These are phyloP conservation scores for Eupithecia pulchellata DNA, from an alignment of 2,888 invertebrate species.

Conservation along the genomic window DNA sequence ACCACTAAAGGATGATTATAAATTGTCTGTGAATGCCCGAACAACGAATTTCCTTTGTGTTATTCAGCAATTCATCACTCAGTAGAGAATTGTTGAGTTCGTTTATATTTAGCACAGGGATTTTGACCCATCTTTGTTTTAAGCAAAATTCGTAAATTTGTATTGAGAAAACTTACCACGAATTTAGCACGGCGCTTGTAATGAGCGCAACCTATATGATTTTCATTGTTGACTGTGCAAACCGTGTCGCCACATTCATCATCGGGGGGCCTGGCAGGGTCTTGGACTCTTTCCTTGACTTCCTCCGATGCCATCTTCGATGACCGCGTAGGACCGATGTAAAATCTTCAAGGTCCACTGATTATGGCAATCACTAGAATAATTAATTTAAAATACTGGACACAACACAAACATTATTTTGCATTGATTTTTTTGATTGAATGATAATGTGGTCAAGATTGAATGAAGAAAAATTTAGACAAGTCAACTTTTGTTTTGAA, in stretches of 20 bases:
- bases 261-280: conserved; percentile 1
- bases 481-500: too few relatives aligned
- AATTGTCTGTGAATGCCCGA: conserved; percentile 44
- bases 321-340: conserved; percentile 26
- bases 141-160: conserved; percentile 4
- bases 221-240: conserved; percentile 63
- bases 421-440: neutral
- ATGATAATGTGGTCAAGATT: too few relatives aligned
- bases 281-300: conserved; percentile 44
- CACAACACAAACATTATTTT: neutral
- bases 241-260: conserved; percentile 53
- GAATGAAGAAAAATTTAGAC: too few relatives aligned
- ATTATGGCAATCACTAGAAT: neutral
- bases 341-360: conserved; percentile 43
- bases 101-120: conserved; percentile 67
- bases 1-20: neutral
- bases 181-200: conserved; percentile 94
- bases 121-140: conserved; percentile 51
- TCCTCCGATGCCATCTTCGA: conserved; percentile 68
- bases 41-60: conserved; percentile 73
- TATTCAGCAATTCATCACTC: conserved; percentile 37
- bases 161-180: conserved; percentile 88
- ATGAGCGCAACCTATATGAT: conserved; percentile 91
- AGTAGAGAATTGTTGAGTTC: conserved; percentile 31
- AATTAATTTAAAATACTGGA: neutral